Conservation (phyloP, 1,140 invertebrate genomes). For the Zaprionus ghesquierei region DNA sequence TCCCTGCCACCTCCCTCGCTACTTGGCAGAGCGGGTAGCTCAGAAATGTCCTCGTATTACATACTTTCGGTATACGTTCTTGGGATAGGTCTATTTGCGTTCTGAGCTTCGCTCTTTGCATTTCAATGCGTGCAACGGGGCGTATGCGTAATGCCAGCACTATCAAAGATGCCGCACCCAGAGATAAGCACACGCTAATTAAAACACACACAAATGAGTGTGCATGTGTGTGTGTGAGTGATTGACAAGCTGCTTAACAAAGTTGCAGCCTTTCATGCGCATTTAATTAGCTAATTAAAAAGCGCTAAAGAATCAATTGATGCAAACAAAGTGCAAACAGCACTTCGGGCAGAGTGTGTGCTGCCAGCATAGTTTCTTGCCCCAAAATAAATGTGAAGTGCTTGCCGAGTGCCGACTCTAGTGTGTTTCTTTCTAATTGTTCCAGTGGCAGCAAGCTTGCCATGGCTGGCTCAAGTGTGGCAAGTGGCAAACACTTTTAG, state of each 20-base stretch:
- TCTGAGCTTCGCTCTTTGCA: background rate
- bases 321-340: background rate
- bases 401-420: background rate
- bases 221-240: background rate
- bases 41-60: no score
- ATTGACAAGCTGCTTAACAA: no score
- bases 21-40: no score
- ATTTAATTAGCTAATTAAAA: background rate
- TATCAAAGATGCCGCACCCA: background rate
- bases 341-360: background rate
- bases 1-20: no score
- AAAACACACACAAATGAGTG: background rate
- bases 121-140: background rate
- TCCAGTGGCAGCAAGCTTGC: background rate
- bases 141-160: background rate
- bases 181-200: background rate
- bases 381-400: background rate
- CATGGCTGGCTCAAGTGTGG: background rate
- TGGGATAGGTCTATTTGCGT: background rate
- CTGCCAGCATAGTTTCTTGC: no score
- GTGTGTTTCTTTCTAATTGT: background rate
- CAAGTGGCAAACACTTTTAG: background rate
- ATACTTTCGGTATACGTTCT: background rate
- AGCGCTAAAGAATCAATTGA: background rate
- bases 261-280: background rate